Evolutionary conservation across 2,888 invertebrate species (phyloP).

Genomic region (Penaeus monodon): DNA sequence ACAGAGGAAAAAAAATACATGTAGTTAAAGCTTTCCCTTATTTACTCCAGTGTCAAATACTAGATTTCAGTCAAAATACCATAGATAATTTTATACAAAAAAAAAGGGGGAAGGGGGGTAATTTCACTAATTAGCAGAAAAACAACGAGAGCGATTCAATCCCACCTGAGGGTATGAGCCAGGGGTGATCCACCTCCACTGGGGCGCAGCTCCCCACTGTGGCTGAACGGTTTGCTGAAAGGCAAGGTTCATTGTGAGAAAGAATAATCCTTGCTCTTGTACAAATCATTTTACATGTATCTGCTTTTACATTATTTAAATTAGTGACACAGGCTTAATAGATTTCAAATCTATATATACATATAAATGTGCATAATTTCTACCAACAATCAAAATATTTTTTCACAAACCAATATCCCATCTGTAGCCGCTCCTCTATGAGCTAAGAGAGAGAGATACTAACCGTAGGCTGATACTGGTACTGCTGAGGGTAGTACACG

Average conservation of each 20-base stretch:
- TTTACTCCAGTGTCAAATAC: background rate
- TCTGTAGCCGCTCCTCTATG: no score
- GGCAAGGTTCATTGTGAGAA: no score
- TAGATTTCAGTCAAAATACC: background rate
- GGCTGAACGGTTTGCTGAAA: constrained; percentile 33
- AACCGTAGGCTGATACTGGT: constrained; percentile 55
- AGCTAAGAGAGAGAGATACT: background rate
- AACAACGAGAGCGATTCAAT: background rate
- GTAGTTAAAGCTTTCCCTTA: no score
- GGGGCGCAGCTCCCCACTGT: constrained; percentile 50
- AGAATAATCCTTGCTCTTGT: no score
- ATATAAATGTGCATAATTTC: no score
- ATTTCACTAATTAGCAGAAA: background rate
- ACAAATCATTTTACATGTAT: no score
- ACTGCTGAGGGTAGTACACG: constrained; percentile 47
- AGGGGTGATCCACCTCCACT: constrained; percentile 51
- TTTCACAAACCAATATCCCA: no score
- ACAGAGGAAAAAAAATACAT: no score
- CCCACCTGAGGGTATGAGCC: constrained; percentile 40
- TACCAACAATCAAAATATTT: no score
- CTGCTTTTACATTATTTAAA: no score
- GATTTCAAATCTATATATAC: no score
- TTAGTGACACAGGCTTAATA: no score
- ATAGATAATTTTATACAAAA: background rate
- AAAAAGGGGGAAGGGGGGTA: background rate